Percentiles rank a stretch among this genome's conserved stretches.
Evolutionary conservation across 2,888 invertebrate genomes (phyloP).

Genomic region (Dugesia japonica): DNA sequence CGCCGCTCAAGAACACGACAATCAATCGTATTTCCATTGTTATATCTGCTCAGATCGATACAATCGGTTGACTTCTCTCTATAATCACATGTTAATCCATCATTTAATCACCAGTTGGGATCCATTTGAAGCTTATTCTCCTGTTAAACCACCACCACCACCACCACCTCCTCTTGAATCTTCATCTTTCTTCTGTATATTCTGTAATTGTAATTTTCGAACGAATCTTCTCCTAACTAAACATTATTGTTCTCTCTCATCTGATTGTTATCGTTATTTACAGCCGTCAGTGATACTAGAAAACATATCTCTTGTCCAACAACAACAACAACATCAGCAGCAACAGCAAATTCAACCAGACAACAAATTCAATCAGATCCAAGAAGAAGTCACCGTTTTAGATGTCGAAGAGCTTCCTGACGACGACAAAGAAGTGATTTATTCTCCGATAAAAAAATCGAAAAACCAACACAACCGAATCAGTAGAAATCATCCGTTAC

Average conservation of each 20-base stretch:
- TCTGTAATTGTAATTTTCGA: neutral
- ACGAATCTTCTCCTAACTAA: neutral
- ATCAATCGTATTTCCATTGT: constrained; percentile 9
- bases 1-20: neutral
- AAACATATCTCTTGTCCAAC: neutral
- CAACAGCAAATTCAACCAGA: neutral
- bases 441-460: neutral
- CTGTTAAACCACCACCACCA: neutral
- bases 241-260: neutral
- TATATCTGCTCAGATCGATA: constrained; percentile 9
- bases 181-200: neutral
- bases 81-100: neutral
- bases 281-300: neutral
- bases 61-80: neutral
- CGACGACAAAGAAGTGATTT: neutral
- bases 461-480: neutral
- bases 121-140: neutral
- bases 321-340: neutral
- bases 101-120: neutral
- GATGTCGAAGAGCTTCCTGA: neutral
- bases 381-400: neutral
- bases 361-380: neutral
- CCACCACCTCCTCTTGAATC: too few relatives aligned
- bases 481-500: neutral
- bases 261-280: neutral